A percentile compares a stretch with the other conserved stretches of the same genome.
Evolutionary conservation across 2,797 vertebrate species (phyloP).

Genomic region (Octomys mimax): DNA sequence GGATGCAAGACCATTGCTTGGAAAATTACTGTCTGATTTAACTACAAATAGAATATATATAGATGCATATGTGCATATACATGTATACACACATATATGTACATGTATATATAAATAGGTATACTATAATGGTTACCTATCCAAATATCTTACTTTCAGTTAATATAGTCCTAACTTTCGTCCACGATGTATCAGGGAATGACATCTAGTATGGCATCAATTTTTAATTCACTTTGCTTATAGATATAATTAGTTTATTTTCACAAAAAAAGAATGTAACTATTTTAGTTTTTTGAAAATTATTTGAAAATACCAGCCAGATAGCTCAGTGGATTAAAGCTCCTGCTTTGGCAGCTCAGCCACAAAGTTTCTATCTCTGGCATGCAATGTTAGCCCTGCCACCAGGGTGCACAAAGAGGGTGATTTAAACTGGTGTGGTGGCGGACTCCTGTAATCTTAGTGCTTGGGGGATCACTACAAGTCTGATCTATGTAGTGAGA

Average conservation of each 20-base stretch:
- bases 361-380: no score
- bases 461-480: no score
- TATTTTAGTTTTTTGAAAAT: neutral
- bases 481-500: no score
- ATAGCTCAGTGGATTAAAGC: no score
- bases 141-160: neutral
- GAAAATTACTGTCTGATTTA: neutral
- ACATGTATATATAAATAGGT: neutral
- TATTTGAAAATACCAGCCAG: neutral
- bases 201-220: neutral
- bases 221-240: slow-evolving; percentile 4
- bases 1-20: neutral
- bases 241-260: neutral
- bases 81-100: neutral
- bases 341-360: no score
- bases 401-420: no score
- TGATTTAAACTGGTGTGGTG: no score
- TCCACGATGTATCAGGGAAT: neutral
- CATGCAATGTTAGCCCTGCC: no score
- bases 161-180: neutral
- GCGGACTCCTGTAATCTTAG: no score
- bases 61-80: neutral
- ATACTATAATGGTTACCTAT: neutral
- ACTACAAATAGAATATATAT: no score
- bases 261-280: neutral